A percentile compares a stretch with the other conserved stretches of the same genome.
Evolutionary conservation across 92 coral and sea anemone species (phyloP).

Genomic region (Montipora capitata): DNA sequence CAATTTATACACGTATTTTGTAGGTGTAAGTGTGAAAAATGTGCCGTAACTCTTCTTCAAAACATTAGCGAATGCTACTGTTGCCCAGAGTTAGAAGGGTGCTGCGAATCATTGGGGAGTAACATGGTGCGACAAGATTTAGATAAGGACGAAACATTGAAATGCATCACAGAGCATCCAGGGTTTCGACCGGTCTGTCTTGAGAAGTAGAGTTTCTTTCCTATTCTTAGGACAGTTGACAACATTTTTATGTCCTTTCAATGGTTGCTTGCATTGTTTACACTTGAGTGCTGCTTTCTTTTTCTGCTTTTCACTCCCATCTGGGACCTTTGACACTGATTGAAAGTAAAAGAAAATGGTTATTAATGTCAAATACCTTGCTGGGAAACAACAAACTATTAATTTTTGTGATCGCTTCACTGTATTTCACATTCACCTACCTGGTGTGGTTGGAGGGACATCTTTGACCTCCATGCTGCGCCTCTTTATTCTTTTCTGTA

Average conservation of each 20-base stretch:
- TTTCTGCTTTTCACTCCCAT: not conserved
- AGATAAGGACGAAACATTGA: not conserved
- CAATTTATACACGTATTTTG: too few relatives aligned
- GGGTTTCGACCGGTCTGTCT: not conserved
- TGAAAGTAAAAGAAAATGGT: not conserved
- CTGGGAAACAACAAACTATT: too few relatives aligned
- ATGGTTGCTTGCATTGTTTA: too few relatives aligned
- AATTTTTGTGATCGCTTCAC: too few relatives aligned
- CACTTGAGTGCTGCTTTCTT: slow-evolving; percentile 13
- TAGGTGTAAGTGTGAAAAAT: not conserved
- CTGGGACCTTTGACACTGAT: slow-evolving; percentile 2
- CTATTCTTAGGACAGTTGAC: not conserved
- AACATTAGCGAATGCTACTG: not conserved
- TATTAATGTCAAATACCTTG: too few relatives aligned
- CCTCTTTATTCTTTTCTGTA: too few relatives aligned
- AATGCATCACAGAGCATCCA: not conserved
- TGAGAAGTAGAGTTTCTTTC: not conserved
- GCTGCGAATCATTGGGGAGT: not conserved
- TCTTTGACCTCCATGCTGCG: too few relatives aligned
- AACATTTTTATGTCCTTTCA: too few relatives aligned
- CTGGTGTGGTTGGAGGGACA: not conserved
- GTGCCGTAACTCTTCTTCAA: not conserved
- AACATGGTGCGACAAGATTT: not conserved
- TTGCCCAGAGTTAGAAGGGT: not conserved
- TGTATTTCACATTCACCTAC: not conserved